Percentiles rank a stretch among this genome's conserved stretches.
Evolutionary conservation across 30 jellyfish, hydroid and myxozoan genomes (phyloP).

Genomic region (Mastigias papua): DNA sequence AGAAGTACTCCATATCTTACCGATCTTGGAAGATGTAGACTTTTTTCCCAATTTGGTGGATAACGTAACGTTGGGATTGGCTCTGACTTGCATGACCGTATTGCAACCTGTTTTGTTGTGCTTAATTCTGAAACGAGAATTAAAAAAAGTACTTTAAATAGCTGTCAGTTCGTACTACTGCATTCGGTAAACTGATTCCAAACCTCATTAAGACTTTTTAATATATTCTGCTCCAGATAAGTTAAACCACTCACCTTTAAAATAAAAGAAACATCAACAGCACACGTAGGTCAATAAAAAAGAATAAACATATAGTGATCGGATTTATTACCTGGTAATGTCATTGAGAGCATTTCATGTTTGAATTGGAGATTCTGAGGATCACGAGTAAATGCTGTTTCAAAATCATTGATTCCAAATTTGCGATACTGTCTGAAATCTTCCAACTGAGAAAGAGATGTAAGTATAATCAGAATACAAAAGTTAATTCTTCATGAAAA

Average conservation of each 20-base stretch:
- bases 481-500: background rate
- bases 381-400: conserved; percentile 11
- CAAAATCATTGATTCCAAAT: conserved; percentile 44
- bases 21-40: conserved; percentile 26
- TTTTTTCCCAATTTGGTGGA: conserved; percentile 43
- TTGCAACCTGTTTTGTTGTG: conserved; percentile 43
- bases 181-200: too few species aligned
- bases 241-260: too few species aligned
- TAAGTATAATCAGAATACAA: background rate
- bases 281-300: too few species aligned
- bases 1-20: background rate
- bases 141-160: background rate
- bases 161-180: too few species aligned
- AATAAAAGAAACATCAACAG: too few species aligned
- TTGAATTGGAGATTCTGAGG: conserved; percentile 28
- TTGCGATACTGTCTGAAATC: conserved; percentile 42
- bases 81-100: conserved; percentile 50
- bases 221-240: too few species aligned
- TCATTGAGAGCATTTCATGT: conserved; percentile 13
- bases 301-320: background rate
- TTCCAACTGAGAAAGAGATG: conserved; percentile 16
- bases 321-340: conserved; percentile 30
- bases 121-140: conserved; percentile 19
- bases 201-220: too few species aligned
- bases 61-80: conserved; percentile 23